Conservation (phyloP, 1,140 invertebrate genomes). For the Frieseomelitta varia region DNA sequence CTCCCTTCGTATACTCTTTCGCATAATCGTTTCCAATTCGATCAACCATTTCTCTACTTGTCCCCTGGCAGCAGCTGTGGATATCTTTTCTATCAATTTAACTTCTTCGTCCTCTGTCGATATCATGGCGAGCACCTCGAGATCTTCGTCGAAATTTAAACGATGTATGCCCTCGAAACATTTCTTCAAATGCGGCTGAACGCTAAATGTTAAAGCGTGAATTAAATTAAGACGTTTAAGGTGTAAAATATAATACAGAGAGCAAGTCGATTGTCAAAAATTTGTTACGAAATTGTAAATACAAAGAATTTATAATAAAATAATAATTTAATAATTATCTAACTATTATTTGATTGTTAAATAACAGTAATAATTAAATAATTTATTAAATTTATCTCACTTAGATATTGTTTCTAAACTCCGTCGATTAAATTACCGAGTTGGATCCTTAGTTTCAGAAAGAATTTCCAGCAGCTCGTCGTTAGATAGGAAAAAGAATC, state of each 20-base stretch:
- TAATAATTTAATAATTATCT: too few relatives aligned
- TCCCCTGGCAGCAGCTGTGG: conserved; percentile 92
- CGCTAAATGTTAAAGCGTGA: conserved; percentile 80
- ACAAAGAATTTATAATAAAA: too few relatives aligned
- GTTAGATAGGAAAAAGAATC: conserved; percentile 99
- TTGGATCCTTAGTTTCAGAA: conserved; percentile 98
- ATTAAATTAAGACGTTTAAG: too few relatives aligned
- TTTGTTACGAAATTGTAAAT: too few relatives aligned
- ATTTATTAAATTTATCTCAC: too few relatives aligned
- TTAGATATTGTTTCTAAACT: too few relatives aligned
- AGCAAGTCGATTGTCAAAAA: not conserved
- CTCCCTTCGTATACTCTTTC: conserved; percentile 90
- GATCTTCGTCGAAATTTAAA: conserved; percentile 91
- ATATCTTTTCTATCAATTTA: conserved; percentile 89
- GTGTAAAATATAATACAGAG: not conserved
- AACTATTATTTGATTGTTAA: too few relatives aligned
- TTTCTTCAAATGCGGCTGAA: conserved; percentile 97
- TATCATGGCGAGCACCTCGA: conserved; percentile 94
- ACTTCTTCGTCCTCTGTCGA: conserved; percentile 95
- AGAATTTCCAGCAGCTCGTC: conserved; percentile 98
- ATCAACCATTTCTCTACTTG: conserved; percentile 98
- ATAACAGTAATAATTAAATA: too few relatives aligned
- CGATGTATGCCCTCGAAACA: conserved; percentile 96
- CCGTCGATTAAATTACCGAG: conserved; percentile 83
- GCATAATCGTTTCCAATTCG: conserved; percentile 94